phyloP scores from a whole-genome alignment of 2,888 invertebrate genomes.

The Carpatolechia fugitivella region DNA sequence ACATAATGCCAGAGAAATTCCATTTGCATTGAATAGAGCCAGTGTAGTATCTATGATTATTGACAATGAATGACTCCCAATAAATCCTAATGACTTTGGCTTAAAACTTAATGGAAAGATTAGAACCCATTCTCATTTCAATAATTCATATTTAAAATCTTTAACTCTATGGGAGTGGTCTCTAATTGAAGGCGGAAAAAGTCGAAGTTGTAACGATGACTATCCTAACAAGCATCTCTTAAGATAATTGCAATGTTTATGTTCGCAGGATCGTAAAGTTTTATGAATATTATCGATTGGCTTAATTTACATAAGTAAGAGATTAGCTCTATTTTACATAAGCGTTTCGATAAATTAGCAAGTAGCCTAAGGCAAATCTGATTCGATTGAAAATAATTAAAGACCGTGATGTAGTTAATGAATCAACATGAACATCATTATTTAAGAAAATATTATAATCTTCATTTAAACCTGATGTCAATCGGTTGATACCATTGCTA shows the following conservation, averaged over 20 bases:
- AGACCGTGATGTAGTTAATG: neutral
- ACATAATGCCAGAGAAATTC: slow-evolving; percentile 31
- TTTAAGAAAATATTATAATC: no score
- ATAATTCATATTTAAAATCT: neutral
- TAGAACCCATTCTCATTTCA: neutral
- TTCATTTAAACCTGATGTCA: no score
- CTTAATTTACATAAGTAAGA: slow-evolving; percentile 7
- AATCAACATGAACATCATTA: neutral
- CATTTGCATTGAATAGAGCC: slow-evolving; percentile 30
- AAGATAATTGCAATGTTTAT: slow-evolving; percentile 7
- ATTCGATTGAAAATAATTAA: neutral
- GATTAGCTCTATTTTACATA: slow-evolving; percentile 2
- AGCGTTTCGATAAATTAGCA: neutral
- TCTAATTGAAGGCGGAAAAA: neutral
- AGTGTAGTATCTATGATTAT: neutral
- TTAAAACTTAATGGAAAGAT: neutral
- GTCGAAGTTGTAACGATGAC: neutral
- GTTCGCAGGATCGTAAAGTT: slow-evolving; percentile 1
- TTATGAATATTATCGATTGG: neutral
- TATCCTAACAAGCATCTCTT: neutral
- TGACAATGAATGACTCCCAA: neutral
- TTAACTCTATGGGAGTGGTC: neutral
- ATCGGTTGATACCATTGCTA: neutral
- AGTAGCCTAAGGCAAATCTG: neutral
- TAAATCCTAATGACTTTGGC: neutral